Base-by-base conservation (phyloP, 2,113 vertebrate genomes). In the Sciurus niger region DNA sequence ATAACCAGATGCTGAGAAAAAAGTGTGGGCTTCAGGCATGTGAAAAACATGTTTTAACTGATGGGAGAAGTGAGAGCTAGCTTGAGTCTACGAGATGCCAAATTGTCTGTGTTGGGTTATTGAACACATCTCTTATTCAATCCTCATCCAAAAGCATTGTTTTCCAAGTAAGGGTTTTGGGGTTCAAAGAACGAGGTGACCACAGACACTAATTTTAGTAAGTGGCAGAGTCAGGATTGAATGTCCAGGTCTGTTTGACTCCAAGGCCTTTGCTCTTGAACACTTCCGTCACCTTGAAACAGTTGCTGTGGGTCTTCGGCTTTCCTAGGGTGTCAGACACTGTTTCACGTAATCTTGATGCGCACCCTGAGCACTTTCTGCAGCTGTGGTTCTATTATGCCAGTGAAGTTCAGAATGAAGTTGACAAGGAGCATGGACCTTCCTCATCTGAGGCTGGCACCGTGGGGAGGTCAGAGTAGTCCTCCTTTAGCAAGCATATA, bases 51-150 rank as follows among this genome's bases (percentile, higher is more conserved):
- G 83, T 77, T 96, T 40, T 82, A 68, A 68, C 48, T 55, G 16
- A 70, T 92, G 76, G 30, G 51, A 84, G 65, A 37, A 68, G 30
- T 32, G 58, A 40, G 32, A 60, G n/a, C 16, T 63, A 84, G 60
- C 51, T 74, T 76, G 79, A 89, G 58, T 83, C 22, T 76, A 12
- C 53, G 72, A 53, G 24, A n/a, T 88, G 48, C 40, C 83, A 77
- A 43, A 60, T 46, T 34, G 8, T 72, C 46, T 95, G 4, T 68
- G 40, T 30, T 80, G 6, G 40, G 24, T 77, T 85, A 16, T 73
- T 74, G 53, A 88, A 91, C 53, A 70, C 28, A 28, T 70, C 60
- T 92, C 51, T 24, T 60, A 63, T 65, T 92, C 92, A 68, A 46
- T 84, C 68, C 76, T 68, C 25, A 94, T 32, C 80, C 51, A 16